Evolutionary conservation across 2,797 vertebrate species (phyloP).

Genomic region (Lindbergichthys nudifrons): DNA sequence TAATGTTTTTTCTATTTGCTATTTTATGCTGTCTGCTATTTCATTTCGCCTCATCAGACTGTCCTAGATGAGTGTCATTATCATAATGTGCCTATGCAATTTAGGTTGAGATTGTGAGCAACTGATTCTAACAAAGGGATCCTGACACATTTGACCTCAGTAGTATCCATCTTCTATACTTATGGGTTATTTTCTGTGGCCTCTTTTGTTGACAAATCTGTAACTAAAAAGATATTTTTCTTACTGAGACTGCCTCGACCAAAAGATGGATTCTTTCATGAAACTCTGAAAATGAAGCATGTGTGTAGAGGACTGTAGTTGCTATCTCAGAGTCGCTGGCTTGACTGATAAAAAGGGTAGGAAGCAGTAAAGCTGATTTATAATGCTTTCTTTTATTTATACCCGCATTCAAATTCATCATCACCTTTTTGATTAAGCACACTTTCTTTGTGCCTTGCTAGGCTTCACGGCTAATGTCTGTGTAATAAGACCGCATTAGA

Average conservation of each 20-base stretch:
- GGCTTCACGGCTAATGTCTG: constrained; percentile 20
- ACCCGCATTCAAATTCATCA: constrained; percentile 4
- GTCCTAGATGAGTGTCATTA: constrained; percentile 1
- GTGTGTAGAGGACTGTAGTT: neutral
- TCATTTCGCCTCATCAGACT: constrained; percentile 6
- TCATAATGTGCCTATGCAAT: neutral
- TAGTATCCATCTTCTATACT: neutral
- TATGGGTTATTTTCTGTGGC: neutral
- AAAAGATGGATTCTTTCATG: constrained; percentile 1
- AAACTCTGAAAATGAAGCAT: constrained; percentile 29
- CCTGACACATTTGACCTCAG: neutral
- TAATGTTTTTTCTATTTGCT: neutral
- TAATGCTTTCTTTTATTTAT: neutral
- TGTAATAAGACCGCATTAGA: constrained; percentile 48
- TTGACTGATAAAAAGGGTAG: constrained; percentile 8
- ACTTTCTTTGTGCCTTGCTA: constrained; percentile 6
- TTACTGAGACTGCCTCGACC: neutral
- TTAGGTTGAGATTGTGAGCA: neutral
- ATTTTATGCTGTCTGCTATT: constrained; percentile 8
- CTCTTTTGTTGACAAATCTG: neutral
- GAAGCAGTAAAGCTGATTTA: constrained; percentile 18
- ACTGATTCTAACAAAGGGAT: neutral
- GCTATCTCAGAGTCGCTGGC: neutral
- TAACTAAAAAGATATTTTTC: neutral
- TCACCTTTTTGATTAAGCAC: constrained; percentile 15